Evolutionary conservation across 1,140 invertebrate genomes (phyloP).

Genomic region (Drosophila albomicans): DNA sequence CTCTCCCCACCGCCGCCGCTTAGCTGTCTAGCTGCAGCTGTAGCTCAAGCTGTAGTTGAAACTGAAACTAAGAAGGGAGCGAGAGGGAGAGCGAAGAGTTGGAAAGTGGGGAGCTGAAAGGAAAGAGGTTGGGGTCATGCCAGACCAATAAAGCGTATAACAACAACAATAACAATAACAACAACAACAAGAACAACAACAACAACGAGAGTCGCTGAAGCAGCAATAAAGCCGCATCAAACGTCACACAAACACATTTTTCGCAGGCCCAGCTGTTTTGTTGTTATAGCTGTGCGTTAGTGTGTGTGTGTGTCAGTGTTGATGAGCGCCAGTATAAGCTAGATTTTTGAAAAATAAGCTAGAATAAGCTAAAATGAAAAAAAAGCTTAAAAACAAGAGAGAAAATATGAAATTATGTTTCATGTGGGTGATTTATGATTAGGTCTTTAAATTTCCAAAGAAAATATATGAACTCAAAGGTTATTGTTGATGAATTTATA

Average conservation of each 20-base stretch:
- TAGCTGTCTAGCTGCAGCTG: neutral
- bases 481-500: too few relatives aligned
- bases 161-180: constrained; percentile 27
- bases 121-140: constrained; percentile 28
- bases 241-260: constrained; percentile 14
- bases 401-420: too few relatives aligned
- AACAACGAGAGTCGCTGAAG: constrained; percentile 46
- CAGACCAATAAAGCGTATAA: constrained; percentile 64
- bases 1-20: neutral
- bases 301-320: too few relatives aligned
- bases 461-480: too few relatives aligned
- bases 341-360: too few relatives aligned
- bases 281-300: too few relatives aligned
- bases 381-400: too few relatives aligned
- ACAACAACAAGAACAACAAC: constrained; percentile 20
- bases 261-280: neutral
- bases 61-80: neutral
- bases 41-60: neutral
- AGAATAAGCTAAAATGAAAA: too few relatives aligned
- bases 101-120: neutral
- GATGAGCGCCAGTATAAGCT: too few relatives aligned
- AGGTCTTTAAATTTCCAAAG: too few relatives aligned
- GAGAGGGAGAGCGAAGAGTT: neutral
- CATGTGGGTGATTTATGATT: too few relatives aligned
- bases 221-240: constrained; percentile 71